phyloP scores from a whole-genome alignment of 1,140 invertebrate genomes.

The Ceratina calcarata region DNA sequence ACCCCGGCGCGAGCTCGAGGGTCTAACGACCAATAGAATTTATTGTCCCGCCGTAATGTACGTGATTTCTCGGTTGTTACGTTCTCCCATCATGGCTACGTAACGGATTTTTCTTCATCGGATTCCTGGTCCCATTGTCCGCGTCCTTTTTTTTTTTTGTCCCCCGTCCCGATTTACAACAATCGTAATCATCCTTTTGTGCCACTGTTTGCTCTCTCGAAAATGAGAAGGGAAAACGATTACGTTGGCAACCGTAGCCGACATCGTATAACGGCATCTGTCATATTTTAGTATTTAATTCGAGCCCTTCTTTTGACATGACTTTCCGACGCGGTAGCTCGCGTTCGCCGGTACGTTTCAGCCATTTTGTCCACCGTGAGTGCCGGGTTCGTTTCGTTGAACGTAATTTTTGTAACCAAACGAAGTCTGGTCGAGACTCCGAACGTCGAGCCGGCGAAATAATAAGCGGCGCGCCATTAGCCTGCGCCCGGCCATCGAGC shows the following conservation, averaged over 20 bases:
- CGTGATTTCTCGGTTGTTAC: slow-evolving; percentile 51
- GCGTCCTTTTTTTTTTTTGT: background rate
- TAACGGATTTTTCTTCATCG: slow-evolving; percentile 55
- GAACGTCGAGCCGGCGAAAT: slow-evolving; percentile 15
- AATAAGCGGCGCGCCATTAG: slow-evolving; percentile 43
- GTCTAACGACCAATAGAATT: slow-evolving; percentile 75
- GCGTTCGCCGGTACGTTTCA: background rate
- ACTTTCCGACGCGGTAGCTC: background rate
- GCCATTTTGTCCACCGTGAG: slow-evolving; percentile 30
- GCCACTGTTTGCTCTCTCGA: background rate
- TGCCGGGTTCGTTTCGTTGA: background rate
- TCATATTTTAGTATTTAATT: too few relatives aligned
- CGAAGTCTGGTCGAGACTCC: background rate
- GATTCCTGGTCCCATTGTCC: slow-evolving; percentile 14
- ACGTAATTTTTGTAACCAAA: too few relatives aligned
- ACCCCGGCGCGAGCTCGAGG: slow-evolving; percentile 63
- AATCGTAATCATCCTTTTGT: slow-evolving; percentile 22
- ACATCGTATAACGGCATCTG: too few relatives aligned
- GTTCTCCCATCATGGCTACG: slow-evolving; percentile 53
- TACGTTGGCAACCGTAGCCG: too few relatives aligned
- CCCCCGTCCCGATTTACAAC: too few relatives aligned
- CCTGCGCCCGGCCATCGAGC: slow-evolving; percentile 29
- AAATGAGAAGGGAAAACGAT: background rate
- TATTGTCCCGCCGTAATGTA: slow-evolving; percentile 60
- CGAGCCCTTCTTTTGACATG: background rate